Evolutionary conservation across 2,888 invertebrate species (phyloP), one percentile per base, ranked within the genome.

Genomic region (Melanargia galathea): DNA sequence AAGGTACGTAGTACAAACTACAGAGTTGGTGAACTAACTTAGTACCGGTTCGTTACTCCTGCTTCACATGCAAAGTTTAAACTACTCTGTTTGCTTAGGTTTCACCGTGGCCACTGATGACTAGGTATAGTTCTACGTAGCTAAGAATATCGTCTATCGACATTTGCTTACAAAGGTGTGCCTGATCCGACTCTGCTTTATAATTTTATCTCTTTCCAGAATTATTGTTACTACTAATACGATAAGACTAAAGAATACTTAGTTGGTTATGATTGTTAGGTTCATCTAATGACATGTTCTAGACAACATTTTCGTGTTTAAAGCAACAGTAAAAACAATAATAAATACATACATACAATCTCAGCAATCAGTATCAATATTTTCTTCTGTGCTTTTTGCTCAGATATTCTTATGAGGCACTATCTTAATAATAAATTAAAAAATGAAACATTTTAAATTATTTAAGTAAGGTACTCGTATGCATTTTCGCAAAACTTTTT

Each of bases 21-120:
- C 35, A 64, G 62, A 60, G 49, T 45, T 46, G 45, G 33, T 22
- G 2, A n/a, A 20, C 11, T n/a, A 57, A 56, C 43, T 54, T 54
- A 30, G 48, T 40, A 55, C 20, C 52, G 65, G 70, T 71, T 72
- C 73, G 70, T 73, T 71, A 71, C 58, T 60, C 45, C 57, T 59
- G 56, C 63, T 71, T 63, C 62, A 66, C 67, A 72, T 66, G 59
- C 61, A 65, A 63, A 63, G 62, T 64, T 56, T 58, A 63, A 62
- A 56, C 56, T 60, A 62, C 55, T 35, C 55, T 63, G 46, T 65
- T 60, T 65, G 60, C 30, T 45, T 59, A 51, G 60, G 60, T 52
- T 48, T 51, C 45, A 16, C 59, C 51, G 35, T 59, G 49, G 40
- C 30, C 20, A 46, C 38, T 56, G 46, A 48, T 30, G 46, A 58